Percentiles rank a stretch among this genome's conserved stretches.
These are phyloP conservation scores for Sturmia bella DNA, from an alignment of 2,888 invertebrate species.

Conservation along the genomic window DNA sequence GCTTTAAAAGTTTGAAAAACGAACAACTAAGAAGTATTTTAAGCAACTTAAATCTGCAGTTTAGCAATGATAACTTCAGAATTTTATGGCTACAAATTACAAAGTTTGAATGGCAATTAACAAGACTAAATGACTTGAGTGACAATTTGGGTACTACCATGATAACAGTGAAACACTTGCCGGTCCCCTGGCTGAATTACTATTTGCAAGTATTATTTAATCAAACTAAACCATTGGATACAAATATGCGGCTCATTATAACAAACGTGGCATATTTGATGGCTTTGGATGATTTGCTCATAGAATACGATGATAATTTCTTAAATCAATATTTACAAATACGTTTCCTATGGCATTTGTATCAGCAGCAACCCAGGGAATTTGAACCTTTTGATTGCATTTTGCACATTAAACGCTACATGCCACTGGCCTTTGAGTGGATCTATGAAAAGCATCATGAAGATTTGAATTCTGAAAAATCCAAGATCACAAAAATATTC, in stretches of 20 bases:
- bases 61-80: constrained; percentile 2
- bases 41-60: constrained; percentile 27
- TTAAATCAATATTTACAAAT: constrained; percentile 71
- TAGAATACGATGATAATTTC: constrained; percentile 63
- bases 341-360: constrained; percentile 69
- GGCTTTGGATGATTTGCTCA: constrained; percentile 60
- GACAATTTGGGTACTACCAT: constrained; percentile 51
- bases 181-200: constrained; percentile 58
- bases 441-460: constrained; percentile 64
- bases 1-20: constrained; percentile 64
- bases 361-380: constrained; percentile 57
- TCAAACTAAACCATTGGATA: constrained; percentile 31
- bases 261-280: constrained; percentile 68
- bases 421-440: constrained; percentile 71
- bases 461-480: constrained; percentile 46
- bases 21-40: constrained; percentile 52
- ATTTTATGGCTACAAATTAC: constrained; percentile 60
- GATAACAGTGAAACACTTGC: constrained; percentile 52
- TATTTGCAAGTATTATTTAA: constrained; percentile 64
- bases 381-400: constrained; percentile 65
- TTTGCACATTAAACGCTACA: constrained; percentile 56
- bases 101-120: constrained; percentile 66
- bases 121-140: constrained; percentile 60
- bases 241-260: constrained; percentile 63
- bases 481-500: constrained; percentile 59